phyloP scores from a whole-genome alignment of 2,113 vertebrate species.

The Sigmodon hispidus region DNA sequence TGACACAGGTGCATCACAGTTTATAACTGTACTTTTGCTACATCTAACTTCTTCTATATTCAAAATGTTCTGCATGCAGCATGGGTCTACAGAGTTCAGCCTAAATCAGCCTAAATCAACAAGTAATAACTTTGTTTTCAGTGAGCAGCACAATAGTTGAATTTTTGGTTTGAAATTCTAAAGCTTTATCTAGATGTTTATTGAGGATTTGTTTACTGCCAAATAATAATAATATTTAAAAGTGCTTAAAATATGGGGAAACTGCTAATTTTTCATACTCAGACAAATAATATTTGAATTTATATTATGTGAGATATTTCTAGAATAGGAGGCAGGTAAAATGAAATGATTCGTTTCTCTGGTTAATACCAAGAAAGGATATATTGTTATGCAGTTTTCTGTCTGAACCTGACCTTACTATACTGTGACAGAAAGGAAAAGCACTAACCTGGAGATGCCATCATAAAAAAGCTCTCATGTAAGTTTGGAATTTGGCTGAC shows the following conservation, averaged over 20 bases:
- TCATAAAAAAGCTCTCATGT: background rate
- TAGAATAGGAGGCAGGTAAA: background rate
- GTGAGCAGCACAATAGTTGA: background rate
- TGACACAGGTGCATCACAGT: background rate
- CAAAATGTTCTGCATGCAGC: background rate
- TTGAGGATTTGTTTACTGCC: background rate
- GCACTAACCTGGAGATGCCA: background rate
- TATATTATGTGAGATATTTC: background rate
- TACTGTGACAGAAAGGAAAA: background rate
- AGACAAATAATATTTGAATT: slow-evolving; percentile 35
- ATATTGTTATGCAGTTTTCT: background rate
- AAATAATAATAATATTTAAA: background rate
- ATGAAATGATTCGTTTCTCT: slow-evolving; percentile 27
- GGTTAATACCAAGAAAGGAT: slow-evolving; percentile 24
- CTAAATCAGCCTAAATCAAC: background rate
- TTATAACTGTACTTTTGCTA: background rate
- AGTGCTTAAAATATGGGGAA: background rate
- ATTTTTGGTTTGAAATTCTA: slow-evolving; percentile 36
- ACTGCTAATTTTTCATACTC: slow-evolving; percentile 30
- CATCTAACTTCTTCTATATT: background rate
- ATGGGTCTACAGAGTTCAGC: background rate
- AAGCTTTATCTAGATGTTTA: background rate
- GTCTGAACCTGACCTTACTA: background rate
- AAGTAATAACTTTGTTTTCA: background rate
- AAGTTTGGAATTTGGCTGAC: background rate